These are phyloP conservation scores for Lissocephala sabroskyi DNA, from an alignment of 2,888 invertebrate species.

Conservation along the genomic window DNA sequence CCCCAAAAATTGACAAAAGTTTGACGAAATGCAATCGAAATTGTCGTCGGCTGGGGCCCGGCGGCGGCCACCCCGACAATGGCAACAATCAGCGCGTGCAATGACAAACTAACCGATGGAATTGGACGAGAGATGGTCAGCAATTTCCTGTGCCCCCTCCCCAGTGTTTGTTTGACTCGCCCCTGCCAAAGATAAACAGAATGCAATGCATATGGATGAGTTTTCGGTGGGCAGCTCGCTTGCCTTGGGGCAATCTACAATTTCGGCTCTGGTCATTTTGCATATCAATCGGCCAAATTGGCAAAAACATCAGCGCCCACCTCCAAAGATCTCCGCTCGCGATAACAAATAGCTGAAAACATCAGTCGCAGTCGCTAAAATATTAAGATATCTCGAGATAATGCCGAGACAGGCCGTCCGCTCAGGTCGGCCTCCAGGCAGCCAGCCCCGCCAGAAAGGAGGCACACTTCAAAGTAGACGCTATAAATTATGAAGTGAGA, in stretches of 20 bases:
- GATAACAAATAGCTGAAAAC: constrained; percentile 13
- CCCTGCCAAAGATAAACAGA: no score
- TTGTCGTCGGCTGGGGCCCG: constrained; percentile 9
- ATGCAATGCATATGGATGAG: no score
- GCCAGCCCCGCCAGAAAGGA: neutral
- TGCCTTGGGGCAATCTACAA: no score
- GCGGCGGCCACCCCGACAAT: constrained; percentile 15
- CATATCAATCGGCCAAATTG: no score
- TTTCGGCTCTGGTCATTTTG: no score
- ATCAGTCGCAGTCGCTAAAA: constrained; percentile 19
- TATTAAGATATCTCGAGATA: constrained; percentile 3
- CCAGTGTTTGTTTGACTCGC: neutral
- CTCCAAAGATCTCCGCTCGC: constrained; percentile 21
- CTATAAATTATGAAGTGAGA: constrained; percentile 51
- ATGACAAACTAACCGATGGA: constrained; percentile 16
- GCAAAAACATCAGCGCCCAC: constrained; percentile 18
- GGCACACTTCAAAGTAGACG: constrained; percentile 28
- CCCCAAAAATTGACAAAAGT: constrained; percentile 41
- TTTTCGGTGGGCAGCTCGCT: no score
- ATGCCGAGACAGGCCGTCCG: no score
- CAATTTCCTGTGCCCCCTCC: neutral
- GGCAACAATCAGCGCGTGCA: constrained; percentile 10
- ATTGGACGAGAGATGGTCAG: neutral
- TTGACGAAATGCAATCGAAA: constrained; percentile 62
- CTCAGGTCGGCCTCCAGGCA: no score